Evolutionary conservation across 2,888 invertebrate species (phyloP), one percentile per base, ranked within the genome.

Genomic region (Anorthoa munda): DNA sequence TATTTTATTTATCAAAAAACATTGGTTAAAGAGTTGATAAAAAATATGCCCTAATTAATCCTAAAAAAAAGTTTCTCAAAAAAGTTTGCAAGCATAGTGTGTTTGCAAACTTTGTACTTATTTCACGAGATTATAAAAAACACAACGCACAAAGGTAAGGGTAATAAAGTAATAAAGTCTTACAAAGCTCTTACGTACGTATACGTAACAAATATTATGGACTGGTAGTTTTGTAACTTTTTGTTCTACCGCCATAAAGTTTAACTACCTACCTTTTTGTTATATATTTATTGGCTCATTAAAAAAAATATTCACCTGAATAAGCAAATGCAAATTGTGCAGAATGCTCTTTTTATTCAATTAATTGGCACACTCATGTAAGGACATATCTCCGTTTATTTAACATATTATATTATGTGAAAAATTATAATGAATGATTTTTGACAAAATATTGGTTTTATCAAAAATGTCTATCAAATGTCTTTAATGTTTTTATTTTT

Each of bases 121-220:
- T 73, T 73, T 21, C 13, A 17, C 4, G 4, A 46, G 23, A 74
- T 51, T 31, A 59, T 31, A 12, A n/a, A 39, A n/a, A 51, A 1
- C 2, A 13, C 13, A 46, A 48, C 12, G 17, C 12, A 56, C 48
- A 56, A 56, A 59, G 23, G 4, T 5, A n/a, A 31, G 51, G 7
- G 7, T n/a, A 74, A 60, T 74, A 60, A 45, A 60, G 26, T 45
- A 75, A 59, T 75, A 55, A 74, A 60, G 13, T 55, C 11, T 68
- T 68, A 56, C 11, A 26, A 59, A 53, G 58, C 39, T 21, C 39
- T 21, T 45, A 12, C 39, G 39, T 48, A 63, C 17, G 18, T 59
- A 46, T 46, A 63, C n/a, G 18, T 64, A 53, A 15, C 63, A 64
- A 59, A 53, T 53, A 31, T 64, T 53, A 60, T 63, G 18, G 55